A percentile compares a stretch with the other conserved stretches of the same genome.
phyloP scores from a whole-genome alignment of 2,888 invertebrate genomes.

The Phasia obesa region DNA sequence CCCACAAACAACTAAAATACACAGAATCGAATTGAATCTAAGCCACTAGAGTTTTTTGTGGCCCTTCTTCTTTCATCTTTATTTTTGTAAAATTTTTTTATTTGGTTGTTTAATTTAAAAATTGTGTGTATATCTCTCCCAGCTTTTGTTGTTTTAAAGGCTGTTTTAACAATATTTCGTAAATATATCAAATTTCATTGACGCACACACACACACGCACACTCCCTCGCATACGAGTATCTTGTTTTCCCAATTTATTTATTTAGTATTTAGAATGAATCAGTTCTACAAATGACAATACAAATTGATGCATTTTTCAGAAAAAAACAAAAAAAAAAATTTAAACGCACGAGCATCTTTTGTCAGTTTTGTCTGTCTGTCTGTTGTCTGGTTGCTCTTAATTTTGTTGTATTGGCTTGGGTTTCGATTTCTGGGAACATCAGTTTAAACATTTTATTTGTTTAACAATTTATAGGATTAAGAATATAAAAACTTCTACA shows the following conservation, averaged over 20 bases:
- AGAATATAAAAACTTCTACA: slow-evolving; percentile 7
- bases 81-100: slow-evolving; percentile 11
- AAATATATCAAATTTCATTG: slow-evolving; percentile 69
- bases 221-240: neutral
- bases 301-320: slow-evolving; percentile 59
- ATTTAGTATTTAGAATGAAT: slow-evolving; percentile 54
- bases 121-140: slow-evolving; percentile 46
- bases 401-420: slow-evolving; percentile 51
- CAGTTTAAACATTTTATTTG: slow-evolving; percentile 51
- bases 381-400: slow-evolving; percentile 42
- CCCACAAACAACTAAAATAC: slow-evolving; percentile 16
- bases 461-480: slow-evolving; percentile 65
- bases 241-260: slow-evolving; percentile 32
- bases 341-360: slow-evolving; percentile 42
- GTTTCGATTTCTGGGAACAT: slow-evolving; percentile 68
- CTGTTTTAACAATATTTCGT: slow-evolving; percentile 68
- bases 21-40: slow-evolving; percentile 25
- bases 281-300: slow-evolving; percentile 65
- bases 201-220: slow-evolving; percentile 29
- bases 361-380: slow-evolving; percentile 42
- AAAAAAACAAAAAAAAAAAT: slow-evolving; percentile 3
- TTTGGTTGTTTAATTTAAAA: slow-evolving; percentile 19
- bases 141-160: slow-evolving; percentile 58
- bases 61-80: neutral
- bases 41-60: slow-evolving; percentile 24